A percentile compares a stretch with the other conserved stretches of the same genome.
These are phyloP conservation scores for Deroptyus accipitrinus DNA, from an alignment of 2,113 vertebrate species.

Conservation along the genomic window DNA sequence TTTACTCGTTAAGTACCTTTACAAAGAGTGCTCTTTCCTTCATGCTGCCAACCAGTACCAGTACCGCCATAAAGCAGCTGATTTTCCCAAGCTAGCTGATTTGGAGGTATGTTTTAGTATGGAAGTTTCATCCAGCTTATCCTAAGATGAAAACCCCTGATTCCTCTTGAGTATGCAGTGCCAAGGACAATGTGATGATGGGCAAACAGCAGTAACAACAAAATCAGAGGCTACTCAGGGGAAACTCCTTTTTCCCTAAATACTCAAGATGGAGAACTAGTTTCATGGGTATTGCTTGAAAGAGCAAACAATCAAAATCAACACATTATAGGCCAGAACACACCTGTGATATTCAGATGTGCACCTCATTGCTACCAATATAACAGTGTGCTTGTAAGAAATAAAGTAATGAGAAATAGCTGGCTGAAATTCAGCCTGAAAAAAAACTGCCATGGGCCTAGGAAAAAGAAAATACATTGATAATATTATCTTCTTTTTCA, in stretches of 20 bases:
- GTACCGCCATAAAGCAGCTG: not conserved
- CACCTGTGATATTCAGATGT: not conserved
- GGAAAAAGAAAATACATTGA: not conserved
- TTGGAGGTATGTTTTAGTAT: not conserved
- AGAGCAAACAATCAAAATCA: not conserved
- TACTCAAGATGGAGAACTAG: not conserved
- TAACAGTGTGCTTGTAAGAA: not conserved
- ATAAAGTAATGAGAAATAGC: not conserved
- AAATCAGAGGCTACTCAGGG: not conserved
- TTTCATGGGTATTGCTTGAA: not conserved
- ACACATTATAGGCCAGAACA: not conserved
- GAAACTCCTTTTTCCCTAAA: not conserved
- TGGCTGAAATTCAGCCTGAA: not conserved
- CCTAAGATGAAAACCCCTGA: not conserved
- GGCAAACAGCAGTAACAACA: not conserved
- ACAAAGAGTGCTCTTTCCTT: not conserved
- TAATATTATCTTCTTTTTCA: not conserved
- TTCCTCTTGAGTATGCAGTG: not conserved
- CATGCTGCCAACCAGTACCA: not conserved
- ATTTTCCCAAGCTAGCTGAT: not conserved
- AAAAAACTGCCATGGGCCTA: not conserved
- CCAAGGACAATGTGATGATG: not conserved
- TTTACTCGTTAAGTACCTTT: not conserved
- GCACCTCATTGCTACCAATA: not conserved
- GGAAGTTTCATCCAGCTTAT: not conserved